Evolutionary conservation across 2,888 invertebrate species (phyloP).

Genomic region (Lasiommata megera): DNA sequence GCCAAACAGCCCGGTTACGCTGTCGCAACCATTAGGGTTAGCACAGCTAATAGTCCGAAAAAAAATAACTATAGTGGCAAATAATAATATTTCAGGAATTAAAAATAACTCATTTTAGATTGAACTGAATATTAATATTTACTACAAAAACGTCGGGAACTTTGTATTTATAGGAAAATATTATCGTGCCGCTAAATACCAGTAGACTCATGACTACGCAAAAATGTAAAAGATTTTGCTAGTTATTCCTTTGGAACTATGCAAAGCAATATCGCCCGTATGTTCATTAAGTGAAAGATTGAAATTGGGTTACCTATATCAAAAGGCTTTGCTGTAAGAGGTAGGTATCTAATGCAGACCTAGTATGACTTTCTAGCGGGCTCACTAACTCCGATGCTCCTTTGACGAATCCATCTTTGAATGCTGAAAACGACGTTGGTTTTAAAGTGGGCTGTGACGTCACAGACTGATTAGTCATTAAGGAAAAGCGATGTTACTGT

Average conservation of each 20-base stretch:
- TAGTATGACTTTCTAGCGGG: conserved; percentile 20
- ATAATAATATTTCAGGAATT: no score
- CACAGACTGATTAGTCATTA: conserved; percentile 7
- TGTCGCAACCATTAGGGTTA: no score
- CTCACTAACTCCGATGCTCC: conserved; percentile 32
- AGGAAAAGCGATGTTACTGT: background rate
- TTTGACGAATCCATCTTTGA: conserved; percentile 37
- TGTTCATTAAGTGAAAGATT: background rate
- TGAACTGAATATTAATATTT: no score
- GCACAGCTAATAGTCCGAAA: no score
- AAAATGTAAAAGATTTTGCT: background rate
- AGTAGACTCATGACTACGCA: conserved; percentile 1
- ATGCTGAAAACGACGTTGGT: conserved; percentile 18
- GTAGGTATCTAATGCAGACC: conserved; percentile 22
- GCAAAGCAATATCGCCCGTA: background rate
- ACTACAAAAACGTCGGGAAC: background rate
- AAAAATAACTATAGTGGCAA: no score
- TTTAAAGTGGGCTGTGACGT: conserved; percentile 13
- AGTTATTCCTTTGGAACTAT: background rate
- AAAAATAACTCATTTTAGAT: no score
- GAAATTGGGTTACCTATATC: background rate
- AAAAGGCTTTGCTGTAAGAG: conserved; percentile 16
- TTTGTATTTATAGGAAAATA: background rate
- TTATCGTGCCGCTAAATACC: background rate
- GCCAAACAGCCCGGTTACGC: no score